Percentiles rank a stretch among this genome's conserved stretches.
phyloP scores from a whole-genome alignment of 2,113 vertebrate species.

The Orcinus orca region DNA sequence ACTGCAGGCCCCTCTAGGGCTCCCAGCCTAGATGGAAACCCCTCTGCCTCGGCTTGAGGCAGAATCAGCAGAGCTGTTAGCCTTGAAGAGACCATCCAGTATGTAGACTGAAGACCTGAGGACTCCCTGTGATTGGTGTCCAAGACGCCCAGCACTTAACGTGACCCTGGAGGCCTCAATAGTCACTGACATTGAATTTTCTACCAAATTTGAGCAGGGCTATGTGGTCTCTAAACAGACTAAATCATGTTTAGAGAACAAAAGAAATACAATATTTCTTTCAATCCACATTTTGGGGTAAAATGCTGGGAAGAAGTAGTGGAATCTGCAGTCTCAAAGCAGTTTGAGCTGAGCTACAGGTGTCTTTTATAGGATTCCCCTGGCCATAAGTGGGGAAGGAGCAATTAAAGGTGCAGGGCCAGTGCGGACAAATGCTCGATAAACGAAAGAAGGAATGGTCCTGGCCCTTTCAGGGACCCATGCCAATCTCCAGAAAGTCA shows the following conservation, averaged over 20 bases:
- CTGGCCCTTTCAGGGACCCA: neutral
- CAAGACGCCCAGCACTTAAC: neutral
- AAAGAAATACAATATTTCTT: neutral
- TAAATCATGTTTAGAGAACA: neutral
- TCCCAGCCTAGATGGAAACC: neutral
- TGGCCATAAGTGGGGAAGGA: neutral
- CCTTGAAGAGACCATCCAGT: neutral
- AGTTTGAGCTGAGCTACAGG: neutral
- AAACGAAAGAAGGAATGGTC: neutral
- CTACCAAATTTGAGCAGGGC: neutral
- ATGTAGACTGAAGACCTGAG: neutral
- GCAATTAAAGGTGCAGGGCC: neutral
- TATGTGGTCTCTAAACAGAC: neutral
- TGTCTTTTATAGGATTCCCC: neutral
- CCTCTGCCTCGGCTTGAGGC: neutral
- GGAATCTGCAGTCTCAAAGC: neutral
- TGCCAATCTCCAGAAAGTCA: conserved; percentile 24
- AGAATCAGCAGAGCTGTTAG: neutral
- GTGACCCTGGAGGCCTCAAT: neutral
- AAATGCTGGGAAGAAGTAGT: neutral
- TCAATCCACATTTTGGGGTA: neutral
- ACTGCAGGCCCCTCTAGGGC: neutral
- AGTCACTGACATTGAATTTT: neutral
- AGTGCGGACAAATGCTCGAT: neutral
- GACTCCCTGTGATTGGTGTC: neutral